phyloP scores from a whole-genome alignment of 2,797 vertebrate species.

The Mormyrops boulengeri region DNA sequence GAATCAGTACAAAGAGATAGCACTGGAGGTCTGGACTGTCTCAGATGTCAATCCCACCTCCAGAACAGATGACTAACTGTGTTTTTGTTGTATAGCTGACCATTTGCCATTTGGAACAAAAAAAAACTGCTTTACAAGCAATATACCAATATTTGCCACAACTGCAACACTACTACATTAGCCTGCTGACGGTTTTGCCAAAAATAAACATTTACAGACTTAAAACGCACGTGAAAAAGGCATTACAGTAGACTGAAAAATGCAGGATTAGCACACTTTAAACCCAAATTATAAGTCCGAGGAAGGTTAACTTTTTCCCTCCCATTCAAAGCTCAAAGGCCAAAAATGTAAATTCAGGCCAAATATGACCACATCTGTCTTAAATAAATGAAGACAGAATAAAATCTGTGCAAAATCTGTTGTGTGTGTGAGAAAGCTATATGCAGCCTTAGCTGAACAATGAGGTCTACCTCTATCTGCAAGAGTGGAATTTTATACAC shows the following conservation, averaged over 20 bases:
- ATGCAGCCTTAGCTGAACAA: neutral
- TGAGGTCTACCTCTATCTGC: neutral
- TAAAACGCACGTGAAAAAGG: neutral
- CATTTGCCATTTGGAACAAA: constrained; percentile 27
- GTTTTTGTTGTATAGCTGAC: constrained; percentile 39
- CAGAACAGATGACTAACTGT: constrained; percentile 38
- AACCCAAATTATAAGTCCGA: neutral
- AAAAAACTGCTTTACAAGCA: constrained; percentile 11
- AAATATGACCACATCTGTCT: neutral
- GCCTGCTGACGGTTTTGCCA: neutral
- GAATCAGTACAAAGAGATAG: constrained; percentile 42
- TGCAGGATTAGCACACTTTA: neutral
- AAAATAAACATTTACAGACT: neutral
- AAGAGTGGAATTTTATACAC: neutral
- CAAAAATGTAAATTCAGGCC: neutral
- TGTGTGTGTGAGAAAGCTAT: neutral
- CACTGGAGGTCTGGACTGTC: constrained; percentile 38
- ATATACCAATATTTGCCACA: constrained; percentile 18
- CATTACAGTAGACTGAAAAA: neutral
- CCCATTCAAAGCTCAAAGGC: neutral
- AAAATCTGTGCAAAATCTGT: neutral
- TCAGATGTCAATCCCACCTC: constrained; percentile 41
- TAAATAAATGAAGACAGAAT: neutral
- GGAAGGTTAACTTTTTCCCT: neutral
- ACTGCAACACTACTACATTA: neutral